Conservation (phyloP, 2,888 invertebrate genomes). For the Ectobius pallidus region DNA sequence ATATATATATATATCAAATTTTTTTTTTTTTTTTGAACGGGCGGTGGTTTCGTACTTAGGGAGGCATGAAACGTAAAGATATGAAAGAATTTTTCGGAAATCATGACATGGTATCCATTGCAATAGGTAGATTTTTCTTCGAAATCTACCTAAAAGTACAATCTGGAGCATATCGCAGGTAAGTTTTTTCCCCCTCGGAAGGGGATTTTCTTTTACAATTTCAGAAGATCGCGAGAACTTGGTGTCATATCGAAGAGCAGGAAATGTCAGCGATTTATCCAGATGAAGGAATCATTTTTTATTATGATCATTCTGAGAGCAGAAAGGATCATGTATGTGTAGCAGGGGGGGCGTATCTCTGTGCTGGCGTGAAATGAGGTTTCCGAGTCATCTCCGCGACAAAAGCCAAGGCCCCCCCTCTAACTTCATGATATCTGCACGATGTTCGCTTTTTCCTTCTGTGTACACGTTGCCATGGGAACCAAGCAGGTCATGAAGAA, state of each 20-base stretch:
- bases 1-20: too few relatives aligned
- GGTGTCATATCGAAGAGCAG: too few relatives aligned
- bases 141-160: too few relatives aligned
- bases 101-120: too few relatives aligned
- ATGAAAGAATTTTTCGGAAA: too few relatives aligned
- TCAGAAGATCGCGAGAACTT: background rate
- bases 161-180: too few relatives aligned
- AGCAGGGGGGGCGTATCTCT: background rate
- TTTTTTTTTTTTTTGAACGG: too few relatives aligned
- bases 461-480: too few relatives aligned
- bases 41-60: too few relatives aligned
- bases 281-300: background rate
- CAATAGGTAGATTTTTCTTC: too few relatives aligned
- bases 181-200: background rate
- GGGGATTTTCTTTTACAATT: background rate
- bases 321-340: background rate
- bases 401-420: background rate
- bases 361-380: constrained; percentile 5
- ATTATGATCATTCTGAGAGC: background rate
- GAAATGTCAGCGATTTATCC: background rate
- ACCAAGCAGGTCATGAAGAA: too few relatives aligned
- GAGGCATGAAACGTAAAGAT: too few relatives aligned
- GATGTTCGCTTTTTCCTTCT: background rate
- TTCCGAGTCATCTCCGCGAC: constrained; percentile 8
- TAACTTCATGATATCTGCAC: background rate